Conservation (phyloP, 2,797 vertebrate genomes). For the Thunnus albacares region DNA sequence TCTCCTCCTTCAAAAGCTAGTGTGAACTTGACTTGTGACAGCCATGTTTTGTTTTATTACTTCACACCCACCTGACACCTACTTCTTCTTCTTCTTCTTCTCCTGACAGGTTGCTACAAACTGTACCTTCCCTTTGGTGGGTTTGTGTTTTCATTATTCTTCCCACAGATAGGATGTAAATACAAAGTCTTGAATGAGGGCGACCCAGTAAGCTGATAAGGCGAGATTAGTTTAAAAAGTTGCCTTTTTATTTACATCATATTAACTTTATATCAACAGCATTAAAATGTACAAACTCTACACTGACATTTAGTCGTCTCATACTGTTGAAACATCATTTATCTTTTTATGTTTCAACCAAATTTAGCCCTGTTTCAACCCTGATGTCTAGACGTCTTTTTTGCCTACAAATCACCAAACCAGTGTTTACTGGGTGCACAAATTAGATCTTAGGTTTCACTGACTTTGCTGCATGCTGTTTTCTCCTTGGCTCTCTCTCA, state of each 20-base stretch:
- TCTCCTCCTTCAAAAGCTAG: too few relatives aligned
- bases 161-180: background rate
- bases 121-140: background rate
- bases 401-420: slow-evolving; percentile 14
- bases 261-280: too few relatives aligned
- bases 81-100: background rate
- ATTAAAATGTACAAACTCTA: too few relatives aligned
- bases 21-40: too few relatives aligned
- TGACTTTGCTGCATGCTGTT: background rate
- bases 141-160: background rate
- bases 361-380: background rate
- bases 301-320: background rate
- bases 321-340: background rate
- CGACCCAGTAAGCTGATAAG: too few relatives aligned
- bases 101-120: background rate
- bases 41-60: background rate
- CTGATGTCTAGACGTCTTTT: background rate
- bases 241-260: too few relatives aligned
- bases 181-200: background rate
- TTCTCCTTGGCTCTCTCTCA: background rate
- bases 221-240: too few relatives aligned
- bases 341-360: background rate
- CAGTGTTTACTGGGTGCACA: background rate
- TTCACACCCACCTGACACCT: background rate
- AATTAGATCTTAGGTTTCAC: slow-evolving; percentile 5